A percentile compares a stretch with the other conserved stretches of the same genome.
These are phyloP conservation scores for Podarcis muralis DNA, from an alignment of 2,113 vertebrate species.

Conservation along the genomic window DNA sequence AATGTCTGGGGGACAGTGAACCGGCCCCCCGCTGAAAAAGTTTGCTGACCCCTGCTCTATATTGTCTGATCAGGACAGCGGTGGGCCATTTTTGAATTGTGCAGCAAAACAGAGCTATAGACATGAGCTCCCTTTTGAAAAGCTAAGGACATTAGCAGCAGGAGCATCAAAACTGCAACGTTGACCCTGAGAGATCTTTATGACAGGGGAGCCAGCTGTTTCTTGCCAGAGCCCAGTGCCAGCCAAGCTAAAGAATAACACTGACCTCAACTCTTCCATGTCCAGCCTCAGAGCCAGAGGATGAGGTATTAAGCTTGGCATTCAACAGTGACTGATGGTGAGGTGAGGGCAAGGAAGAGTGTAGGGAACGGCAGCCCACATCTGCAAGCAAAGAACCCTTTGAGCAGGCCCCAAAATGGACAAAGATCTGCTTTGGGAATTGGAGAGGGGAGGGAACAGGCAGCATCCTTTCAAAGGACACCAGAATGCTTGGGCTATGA, in stretches of 20 bases:
- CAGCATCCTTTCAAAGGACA: constrained; percentile 30
- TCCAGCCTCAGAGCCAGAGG: constrained; percentile 5
- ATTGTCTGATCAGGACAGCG: background rate
- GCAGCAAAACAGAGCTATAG: background rate
- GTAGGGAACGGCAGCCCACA: background rate
- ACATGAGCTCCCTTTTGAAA: background rate
- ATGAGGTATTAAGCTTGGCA: constrained; percentile 13
- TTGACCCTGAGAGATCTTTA: constrained; percentile 1
- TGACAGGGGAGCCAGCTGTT: constrained; percentile 9
- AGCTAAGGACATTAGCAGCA: background rate
- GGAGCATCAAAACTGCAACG: background rate
- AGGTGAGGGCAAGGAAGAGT: background rate
- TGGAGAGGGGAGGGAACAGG: background rate
- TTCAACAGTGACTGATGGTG: background rate
- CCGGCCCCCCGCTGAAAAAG: too few species aligned
- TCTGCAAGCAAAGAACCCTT: constrained; percentile 1
- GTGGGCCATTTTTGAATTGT: background rate
- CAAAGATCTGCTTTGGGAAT: background rate
- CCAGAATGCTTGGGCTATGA: constrained; percentile 51
- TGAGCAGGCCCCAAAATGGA: background rate
- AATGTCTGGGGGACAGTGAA: too few species aligned
- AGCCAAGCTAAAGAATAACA: constrained; percentile 4
- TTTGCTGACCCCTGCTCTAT: background rate
- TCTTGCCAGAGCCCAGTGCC: background rate
- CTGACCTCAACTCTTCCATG: background rate